Conservation (phyloP, 2,888 invertebrate genomes). For the Drosophila tripunctata region DNA sequence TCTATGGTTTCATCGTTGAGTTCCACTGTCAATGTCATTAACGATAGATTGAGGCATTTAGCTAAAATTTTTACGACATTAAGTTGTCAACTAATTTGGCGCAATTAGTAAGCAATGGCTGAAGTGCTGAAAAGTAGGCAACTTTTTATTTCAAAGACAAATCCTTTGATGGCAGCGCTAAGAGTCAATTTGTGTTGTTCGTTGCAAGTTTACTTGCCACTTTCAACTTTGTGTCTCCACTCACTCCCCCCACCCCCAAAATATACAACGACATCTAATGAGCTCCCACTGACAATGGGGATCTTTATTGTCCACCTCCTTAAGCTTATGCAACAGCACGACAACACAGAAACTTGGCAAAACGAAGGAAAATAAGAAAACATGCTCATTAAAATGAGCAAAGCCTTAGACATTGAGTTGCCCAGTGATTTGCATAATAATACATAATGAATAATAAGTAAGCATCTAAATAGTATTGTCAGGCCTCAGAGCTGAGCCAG, state of each 20-base stretch:
- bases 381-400: slow-evolving; percentile 72
- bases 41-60: slow-evolving; percentile 76
- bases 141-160: slow-evolving; percentile 39
- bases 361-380: slow-evolving; percentile 24
- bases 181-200: slow-evolving; percentile 64
- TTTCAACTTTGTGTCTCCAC: slow-evolving; percentile 1
- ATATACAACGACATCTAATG: slow-evolving; percentile 53
- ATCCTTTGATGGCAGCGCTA: slow-evolving; percentile 75
- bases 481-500: slow-evolving; percentile 7
- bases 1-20: neutral
- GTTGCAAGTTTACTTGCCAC: neutral
- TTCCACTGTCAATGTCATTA: slow-evolving; percentile 67
- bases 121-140: slow-evolving; percentile 28
- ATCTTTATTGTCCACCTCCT: slow-evolving; percentile 4
- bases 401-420: slow-evolving; percentile 59
- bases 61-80: slow-evolving; percentile 74
- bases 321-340: slow-evolving; percentile 19
- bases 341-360: slow-evolving; percentile 17
- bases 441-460: slow-evolving; percentile 79
- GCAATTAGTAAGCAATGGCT: slow-evolving; percentile 63
- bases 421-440: slow-evolving; percentile 82
- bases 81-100: slow-evolving; percentile 81
- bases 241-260: slow-evolving; percentile 28
- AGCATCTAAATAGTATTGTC: slow-evolving; percentile 37
- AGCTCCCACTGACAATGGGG: slow-evolving; percentile 35